These are phyloP conservation scores for Drosophila malerkotliana DNA, from an alignment of 1,140 invertebrate genomes.

Conservation along the genomic window DNA sequence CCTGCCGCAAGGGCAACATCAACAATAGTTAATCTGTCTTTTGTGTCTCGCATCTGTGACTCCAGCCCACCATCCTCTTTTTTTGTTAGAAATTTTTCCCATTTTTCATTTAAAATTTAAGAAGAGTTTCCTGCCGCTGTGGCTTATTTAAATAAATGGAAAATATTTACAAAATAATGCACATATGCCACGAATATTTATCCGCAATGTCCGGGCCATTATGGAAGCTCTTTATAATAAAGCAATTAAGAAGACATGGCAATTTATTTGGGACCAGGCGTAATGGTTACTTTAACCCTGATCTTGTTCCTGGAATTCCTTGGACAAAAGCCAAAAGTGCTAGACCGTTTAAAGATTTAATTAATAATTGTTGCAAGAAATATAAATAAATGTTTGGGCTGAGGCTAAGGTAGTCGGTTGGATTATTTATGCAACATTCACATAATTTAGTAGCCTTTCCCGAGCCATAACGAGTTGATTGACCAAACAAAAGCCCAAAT, in stretches of 20 bases:
- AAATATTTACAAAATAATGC: conserved; percentile 21
- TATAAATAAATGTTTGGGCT: neutral
- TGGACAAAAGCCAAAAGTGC: neutral
- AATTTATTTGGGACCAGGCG: conserved; percentile 20
- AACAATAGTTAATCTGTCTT: conserved; percentile 73
- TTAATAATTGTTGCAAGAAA: neutral
- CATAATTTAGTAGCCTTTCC: conserved; percentile 3
- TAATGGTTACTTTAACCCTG: conserved; percentile 32
- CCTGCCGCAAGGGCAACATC: conserved; percentile 43
- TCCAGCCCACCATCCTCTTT: neutral
- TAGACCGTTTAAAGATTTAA: neutral
- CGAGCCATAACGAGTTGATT: conserved; percentile 16
- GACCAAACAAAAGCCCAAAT: conserved; percentile 15
- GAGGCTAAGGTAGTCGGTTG: neutral
- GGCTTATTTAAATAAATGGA: conserved; percentile 6
- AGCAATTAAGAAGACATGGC: conserved; percentile 37
- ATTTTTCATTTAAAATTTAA: conserved; percentile 14
- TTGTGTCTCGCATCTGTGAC: conserved; percentile 47
- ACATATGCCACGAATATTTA: conserved; percentile 21
- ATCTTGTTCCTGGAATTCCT: conserved; percentile 1
- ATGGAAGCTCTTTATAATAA: conserved; percentile 13
- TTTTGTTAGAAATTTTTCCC: conserved; percentile 6
- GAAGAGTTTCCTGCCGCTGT: conserved; percentile 1
- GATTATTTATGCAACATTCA: conserved; percentile 1
- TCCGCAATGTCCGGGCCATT: neutral